These are phyloP conservation scores for Corythornis vintsioides DNA, from an alignment of 2,113 vertebrate genomes.

Conservation along the genomic window DNA sequence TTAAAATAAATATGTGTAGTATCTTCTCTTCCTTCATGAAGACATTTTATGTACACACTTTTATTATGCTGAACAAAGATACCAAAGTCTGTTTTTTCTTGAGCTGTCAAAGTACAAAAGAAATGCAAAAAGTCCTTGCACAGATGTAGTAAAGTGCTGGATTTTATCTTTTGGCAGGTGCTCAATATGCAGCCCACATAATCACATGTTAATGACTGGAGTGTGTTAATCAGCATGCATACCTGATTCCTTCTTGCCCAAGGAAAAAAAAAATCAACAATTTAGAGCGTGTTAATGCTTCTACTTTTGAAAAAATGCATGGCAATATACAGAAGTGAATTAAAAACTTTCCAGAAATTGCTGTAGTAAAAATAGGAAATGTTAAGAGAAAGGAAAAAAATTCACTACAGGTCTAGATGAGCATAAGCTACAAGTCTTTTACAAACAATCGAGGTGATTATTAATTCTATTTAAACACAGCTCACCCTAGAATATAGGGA, in stretches of 20 bases:
- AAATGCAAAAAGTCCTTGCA: conserved; percentile 80
- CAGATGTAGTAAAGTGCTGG: conserved; percentile 81
- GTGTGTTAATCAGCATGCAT: conserved; percentile 87
- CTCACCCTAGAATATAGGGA: not conserved
- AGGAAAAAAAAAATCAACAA: conserved; percentile 63
- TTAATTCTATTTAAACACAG: conserved; percentile 17
- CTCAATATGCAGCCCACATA: conserved; percentile 90
- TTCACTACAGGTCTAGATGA: not conserved
- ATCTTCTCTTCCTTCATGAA: conserved; percentile 51
- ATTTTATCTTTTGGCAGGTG: conserved; percentile 89
- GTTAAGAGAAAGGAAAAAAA: not conserved
- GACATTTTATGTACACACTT: conserved; percentile 63
- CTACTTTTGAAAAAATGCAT: conserved; percentile 69
- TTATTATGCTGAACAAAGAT: conserved; percentile 69
- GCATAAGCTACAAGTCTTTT: not conserved
- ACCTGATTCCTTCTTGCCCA: conserved; percentile 78
- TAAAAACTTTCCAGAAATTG: conserved; percentile 38
- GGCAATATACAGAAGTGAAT: conserved; percentile 32
- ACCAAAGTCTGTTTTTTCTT: conserved; percentile 62
- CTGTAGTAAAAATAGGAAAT: conserved; percentile 22
- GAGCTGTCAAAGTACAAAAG: conserved; percentile 77
- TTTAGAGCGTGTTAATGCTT: conserved; percentile 65
- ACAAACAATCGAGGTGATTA: not conserved
- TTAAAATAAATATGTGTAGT: conserved; percentile 63
- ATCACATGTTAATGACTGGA: conserved; percentile 86